Evolutionary conservation across 2,888 invertebrate species (phyloP), one percentile per base, ranked within the genome.

Genomic region (Danaus chrysippus): DNA sequence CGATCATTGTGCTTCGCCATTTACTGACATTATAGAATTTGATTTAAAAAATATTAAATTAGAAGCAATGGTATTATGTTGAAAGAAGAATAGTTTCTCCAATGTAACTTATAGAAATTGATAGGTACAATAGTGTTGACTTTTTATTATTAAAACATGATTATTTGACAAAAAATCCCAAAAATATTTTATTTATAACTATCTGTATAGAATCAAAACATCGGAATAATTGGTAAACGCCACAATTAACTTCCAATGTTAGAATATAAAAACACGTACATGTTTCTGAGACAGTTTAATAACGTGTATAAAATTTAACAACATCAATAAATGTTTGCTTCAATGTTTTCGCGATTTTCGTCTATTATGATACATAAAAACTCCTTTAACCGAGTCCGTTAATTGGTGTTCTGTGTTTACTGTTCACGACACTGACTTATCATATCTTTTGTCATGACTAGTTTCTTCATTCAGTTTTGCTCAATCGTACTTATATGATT

Each of bases 211-310:
- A 34, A 34, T 34, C 23, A 34, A 34, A 34, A 34, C 23, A 34
- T 34, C 23, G 23, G 23, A 34, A 34, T 34, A 34, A 34, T 34
- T 5, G 6, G 6, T 34, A 34, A 34, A 34, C 23, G 23, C 23
- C 8, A 34, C 8, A 34, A n/a, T n/a, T 43, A 9, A n/a, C 43
- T 43, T 43, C 11, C 43, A 70, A 69, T 55, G 54, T 63, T 54
- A 44, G 46, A 61, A 53, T 55, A 74, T 76, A 77, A 75, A 77
- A 77, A 73, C 67, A 68, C 62, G 75, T 77, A 71, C 71, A 70
- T 73, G 68, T 76, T 73, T 73, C 75, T 74, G 70, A 70, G 65
- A 74, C 70, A 71, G 75, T 78, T 74, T 78, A 79, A 78, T 77
- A 77, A 71, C 73, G 70, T 71, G 59, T 54, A 73, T 75, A 73